Evolutionary conservation across 1,140 invertebrate genomes (phyloP), one percentile per base, ranked within the genome.

Genomic region (Piezodorus guildinii): DNA sequence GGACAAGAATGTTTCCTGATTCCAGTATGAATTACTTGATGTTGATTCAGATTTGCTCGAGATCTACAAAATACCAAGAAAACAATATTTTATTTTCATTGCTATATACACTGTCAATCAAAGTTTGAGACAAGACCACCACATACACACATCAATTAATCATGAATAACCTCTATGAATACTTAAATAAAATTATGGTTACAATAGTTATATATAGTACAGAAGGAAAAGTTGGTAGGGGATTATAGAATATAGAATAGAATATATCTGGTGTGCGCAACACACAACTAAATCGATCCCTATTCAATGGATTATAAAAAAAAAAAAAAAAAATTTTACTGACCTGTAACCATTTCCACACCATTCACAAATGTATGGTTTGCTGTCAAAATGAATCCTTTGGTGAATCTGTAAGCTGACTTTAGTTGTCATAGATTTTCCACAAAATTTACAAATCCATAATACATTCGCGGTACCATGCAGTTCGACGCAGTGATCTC

Each of bases 1-100:
- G 73, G 72, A 44, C 78, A 80, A 25, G 73, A 73, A 64, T 78
- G 76, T 10, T 75, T 72, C 6, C 76, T 70, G 19, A 75, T 76
- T 68, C 76, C 77, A 39, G 76, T 77, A 69, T 80, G 78, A n/a
- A 72, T 75, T 19, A 66, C 62, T 16, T 70, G 64, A 61, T 74
- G 72, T 27, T 70, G 65, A 34, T 45, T 64, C 14, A 72, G 62
- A 49, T 71, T 69, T 17, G 68, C 67, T 56, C 66, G 64, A 25
- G 69, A 69, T 39, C 63, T 67, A 73, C 19, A 27, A 63, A 21
- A 62, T 58, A 69, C 14, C 44, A 17, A 39, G 12, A 6, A 39
- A 30, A 30, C 8, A 30, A 30, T 30, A 8, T 30, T 8, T 30
- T 3, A 30, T 30, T 30, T 4, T 30, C 8, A 30, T 30, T n/a